Evolutionary conservation across 2,797 vertebrate species (phyloP).

Genomic region (Parambassis ranga): DNA sequence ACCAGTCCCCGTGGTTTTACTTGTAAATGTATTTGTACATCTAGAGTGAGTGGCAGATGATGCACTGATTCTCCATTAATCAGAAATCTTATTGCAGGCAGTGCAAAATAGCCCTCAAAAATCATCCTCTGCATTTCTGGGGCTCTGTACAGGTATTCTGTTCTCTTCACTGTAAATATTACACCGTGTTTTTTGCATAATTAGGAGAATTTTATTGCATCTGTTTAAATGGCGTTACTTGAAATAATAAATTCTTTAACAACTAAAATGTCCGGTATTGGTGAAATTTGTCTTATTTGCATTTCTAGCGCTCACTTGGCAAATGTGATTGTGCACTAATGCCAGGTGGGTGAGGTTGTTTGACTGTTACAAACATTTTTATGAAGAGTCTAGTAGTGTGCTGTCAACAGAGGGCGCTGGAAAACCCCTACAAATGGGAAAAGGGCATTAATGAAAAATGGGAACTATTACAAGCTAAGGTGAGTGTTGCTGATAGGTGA

Average conservation of each 20-base stretch:
- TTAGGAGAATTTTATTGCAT: constrained; percentile 46
- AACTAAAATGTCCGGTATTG: not conserved
- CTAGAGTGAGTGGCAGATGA: no score
- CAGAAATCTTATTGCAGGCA: no score
- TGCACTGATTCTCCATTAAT: no score
- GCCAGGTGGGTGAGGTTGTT: not conserved
- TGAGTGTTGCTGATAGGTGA: no score
- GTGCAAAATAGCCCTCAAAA: no score
- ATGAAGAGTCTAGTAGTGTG: not conserved
- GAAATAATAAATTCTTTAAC: constrained; percentile 48
- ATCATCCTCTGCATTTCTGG: no score
- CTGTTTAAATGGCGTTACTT: constrained; percentile 50
- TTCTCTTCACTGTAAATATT: constrained; percentile 68
- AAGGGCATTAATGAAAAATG: no score
- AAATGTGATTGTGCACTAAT: not conserved
- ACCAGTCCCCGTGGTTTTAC: no score
- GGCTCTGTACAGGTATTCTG: no score
- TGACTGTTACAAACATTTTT: not conserved
- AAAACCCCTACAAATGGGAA: not conserved
- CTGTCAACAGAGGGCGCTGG: constrained; percentile 21
- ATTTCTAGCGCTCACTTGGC: not conserved
- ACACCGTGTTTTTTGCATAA: constrained; percentile 40
- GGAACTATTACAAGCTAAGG: no score
- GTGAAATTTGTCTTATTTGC: not conserved
- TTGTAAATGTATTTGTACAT: no score